Percentiles rank a stretch among this genome's conserved stretches.
phyloP scores from a whole-genome alignment of 1,140 invertebrate species.

The Bombus waltoni region DNA sequence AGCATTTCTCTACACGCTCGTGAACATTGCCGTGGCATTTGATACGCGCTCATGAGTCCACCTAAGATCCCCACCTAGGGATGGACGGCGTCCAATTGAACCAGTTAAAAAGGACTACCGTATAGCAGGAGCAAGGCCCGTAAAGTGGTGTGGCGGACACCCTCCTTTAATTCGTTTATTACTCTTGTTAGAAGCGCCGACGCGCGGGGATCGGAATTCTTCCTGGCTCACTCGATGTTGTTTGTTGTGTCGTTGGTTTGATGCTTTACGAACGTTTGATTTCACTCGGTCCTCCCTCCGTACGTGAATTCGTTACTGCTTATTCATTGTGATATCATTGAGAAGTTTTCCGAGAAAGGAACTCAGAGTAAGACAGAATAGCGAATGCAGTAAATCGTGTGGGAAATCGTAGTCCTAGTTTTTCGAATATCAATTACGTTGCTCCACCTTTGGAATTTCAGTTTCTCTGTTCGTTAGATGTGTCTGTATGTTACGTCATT shows the following conservation, averaged over 20 bases:
- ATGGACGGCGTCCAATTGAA: slow-evolving; percentile 66
- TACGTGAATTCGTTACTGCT: neutral
- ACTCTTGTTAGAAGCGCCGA: slow-evolving; percentile 63
- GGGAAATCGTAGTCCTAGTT: too few species aligned
- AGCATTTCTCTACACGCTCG: slow-evolving; percentile 46
- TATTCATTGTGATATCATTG: too few species aligned
- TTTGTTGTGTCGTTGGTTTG: too few species aligned
- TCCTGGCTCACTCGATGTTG: neutral
- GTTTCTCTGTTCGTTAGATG: too few species aligned
- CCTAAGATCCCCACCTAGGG: slow-evolving; percentile 58
- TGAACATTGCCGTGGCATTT: slow-evolving; percentile 39
- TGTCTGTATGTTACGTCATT: too few species aligned
- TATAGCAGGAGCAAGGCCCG: slow-evolving; percentile 37
- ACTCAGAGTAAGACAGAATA: too few species aligned
- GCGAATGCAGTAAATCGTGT: too few species aligned
- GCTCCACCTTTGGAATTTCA: too few species aligned
- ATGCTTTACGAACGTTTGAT: neutral
- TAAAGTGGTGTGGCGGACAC: slow-evolving; percentile 60
- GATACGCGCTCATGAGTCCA: slow-evolving; percentile 48
- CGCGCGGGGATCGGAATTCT: slow-evolving; percentile 38
- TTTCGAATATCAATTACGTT: too few species aligned
- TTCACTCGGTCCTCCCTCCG: neutral
- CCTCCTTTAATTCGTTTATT: slow-evolving; percentile 72
- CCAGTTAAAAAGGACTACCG: slow-evolving; percentile 68
- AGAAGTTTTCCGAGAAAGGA: too few species aligned